Percentiles rank a stretch among this genome's conserved stretches.
These are phyloP conservation scores for Leptobrachium ailaonicum DNA, from an alignment of 2,113 vertebrate species.

Conservation along the genomic window DNA sequence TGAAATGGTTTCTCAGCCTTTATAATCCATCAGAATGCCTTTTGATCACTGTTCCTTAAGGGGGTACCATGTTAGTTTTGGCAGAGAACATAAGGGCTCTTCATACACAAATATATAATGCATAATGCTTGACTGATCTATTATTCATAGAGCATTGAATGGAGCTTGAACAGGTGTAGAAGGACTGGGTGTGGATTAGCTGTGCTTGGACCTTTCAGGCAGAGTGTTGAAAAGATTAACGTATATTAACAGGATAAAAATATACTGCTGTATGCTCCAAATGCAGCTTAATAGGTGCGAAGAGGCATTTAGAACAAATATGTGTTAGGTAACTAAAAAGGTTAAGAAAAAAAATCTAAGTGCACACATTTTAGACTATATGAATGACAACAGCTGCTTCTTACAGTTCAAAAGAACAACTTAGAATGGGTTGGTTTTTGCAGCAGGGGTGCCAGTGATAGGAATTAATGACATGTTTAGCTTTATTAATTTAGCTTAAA, in stretches of 20 bases:
- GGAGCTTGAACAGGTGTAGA: not conserved
- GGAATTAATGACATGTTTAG: too few relatives aligned
- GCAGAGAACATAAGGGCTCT: not conserved
- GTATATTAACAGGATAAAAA: constrained; percentile 22
- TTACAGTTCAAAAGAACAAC: not conserved
- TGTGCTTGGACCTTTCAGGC: constrained; percentile 30
- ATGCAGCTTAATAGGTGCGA: constrained; percentile 25
- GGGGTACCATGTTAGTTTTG: not conserved
- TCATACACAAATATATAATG: not conserved
- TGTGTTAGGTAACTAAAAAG: too few relatives aligned
- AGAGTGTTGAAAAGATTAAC: constrained; percentile 35
- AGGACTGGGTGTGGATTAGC: constrained; percentile 5
- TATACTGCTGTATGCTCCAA: constrained; percentile 2
- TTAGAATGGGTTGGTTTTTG: too few relatives aligned
- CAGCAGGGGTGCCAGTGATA: too few relatives aligned
- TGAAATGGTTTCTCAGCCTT: not conserved
- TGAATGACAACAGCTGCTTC: not conserved
- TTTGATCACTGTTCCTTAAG: not conserved
- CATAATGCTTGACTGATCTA: not conserved
- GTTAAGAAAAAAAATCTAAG: too few relatives aligned
- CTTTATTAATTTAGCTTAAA: too few relatives aligned
- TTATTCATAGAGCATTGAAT: not conserved
- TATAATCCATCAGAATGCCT: not conserved
- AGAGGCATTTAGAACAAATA: constrained; percentile 2
- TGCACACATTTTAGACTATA: not conserved